Conservation (phyloP, 2,888 invertebrate genomes). For the Chrysolina oricalcia region DNA sequence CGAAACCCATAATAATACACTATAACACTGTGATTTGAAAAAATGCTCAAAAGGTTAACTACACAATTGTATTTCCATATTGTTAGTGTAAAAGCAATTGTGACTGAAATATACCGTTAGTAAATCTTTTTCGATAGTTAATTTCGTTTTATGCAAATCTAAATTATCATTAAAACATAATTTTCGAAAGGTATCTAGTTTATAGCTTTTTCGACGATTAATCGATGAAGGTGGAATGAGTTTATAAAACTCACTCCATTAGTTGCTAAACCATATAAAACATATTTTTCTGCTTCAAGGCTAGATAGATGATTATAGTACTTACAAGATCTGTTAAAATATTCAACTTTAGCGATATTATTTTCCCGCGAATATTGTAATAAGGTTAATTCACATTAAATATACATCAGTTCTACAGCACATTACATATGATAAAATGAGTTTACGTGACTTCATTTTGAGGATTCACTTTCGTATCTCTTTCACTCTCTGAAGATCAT, state of each 20-base stretch:
- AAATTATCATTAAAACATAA: slow-evolving; percentile 15
- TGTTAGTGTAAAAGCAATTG: slow-evolving; percentile 7
- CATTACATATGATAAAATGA: too few species aligned
- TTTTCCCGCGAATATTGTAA: background rate
- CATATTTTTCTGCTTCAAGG: slow-evolving; percentile 6
- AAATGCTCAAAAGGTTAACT: slow-evolving; percentile 11
- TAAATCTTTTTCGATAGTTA: slow-evolving; percentile 3
- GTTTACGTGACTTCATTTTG: too few species aligned
- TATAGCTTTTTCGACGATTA: slow-evolving; percentile 6
- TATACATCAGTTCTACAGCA: too few species aligned
- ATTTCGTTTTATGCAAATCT: slow-evolving; percentile 11
- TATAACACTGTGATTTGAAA: background rate
- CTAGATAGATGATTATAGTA: background rate
- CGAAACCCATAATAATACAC: slow-evolving; percentile 2
- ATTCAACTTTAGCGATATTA: background rate
- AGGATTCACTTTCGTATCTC: too few species aligned
- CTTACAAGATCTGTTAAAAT: background rate
- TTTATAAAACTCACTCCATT: background rate
- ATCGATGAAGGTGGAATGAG: background rate
- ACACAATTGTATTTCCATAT: slow-evolving; percentile 8
- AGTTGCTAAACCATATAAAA: background rate
- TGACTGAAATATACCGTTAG: slow-evolving; percentile 5
- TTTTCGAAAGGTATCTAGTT: slow-evolving; percentile 6
- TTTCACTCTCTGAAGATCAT: too few species aligned
- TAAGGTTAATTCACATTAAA: too few species aligned